Evolutionary conservation across 1,140 invertebrate species (phyloP), one percentile per base, ranked within the genome.

Genomic region (Ceratitis capitata): DNA sequence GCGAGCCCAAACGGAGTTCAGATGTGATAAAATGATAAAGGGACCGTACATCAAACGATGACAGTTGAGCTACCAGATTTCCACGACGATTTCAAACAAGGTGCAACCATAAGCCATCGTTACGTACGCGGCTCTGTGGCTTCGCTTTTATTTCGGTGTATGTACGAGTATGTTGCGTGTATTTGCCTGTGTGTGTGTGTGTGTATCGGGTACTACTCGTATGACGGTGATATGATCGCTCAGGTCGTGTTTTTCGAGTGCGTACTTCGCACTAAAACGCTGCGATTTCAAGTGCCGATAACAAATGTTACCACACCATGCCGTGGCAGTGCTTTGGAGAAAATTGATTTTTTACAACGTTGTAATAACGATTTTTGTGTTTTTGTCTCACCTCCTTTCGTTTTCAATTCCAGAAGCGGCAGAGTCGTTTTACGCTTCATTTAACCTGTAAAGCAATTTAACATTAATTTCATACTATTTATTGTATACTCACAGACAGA

Each of bases 21-120:
- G 89, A 90, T 90, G 89, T 89, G 89, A 89, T 90, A 90, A 78
- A 78, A 90, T 90, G 89, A 90, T 90, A 90, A 90, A 90, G 89
- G 88, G 89, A 85, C 88, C 88, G 88, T 89, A 90, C 89, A 90
- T 90, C 89, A 90, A 90, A 91, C 89, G 89, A 88, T 90, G 89
- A 90, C 89, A 90, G 89, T 90, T 87, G 69, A 87, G 89, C 89
- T 90, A 90, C 89, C 89, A 90, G 89, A 90, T 89, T 90, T 90
- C 89, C 29, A 35, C 35, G 32, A 78, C 69, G 39, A 78, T 78
- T 78, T 32, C 7, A 26, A 19, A 45, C 32, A 42, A 78, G 35
- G 32, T 53, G 83, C 56, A 56, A 29, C 51, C 53, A 58, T n/a
- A 10, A 19, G 88, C 86, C n/a, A n/a, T 16, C 88, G 86, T 87